phyloP scores from a whole-genome alignment of 2,113 vertebrate genomes.

The Amblyopsis rosae region DNA sequence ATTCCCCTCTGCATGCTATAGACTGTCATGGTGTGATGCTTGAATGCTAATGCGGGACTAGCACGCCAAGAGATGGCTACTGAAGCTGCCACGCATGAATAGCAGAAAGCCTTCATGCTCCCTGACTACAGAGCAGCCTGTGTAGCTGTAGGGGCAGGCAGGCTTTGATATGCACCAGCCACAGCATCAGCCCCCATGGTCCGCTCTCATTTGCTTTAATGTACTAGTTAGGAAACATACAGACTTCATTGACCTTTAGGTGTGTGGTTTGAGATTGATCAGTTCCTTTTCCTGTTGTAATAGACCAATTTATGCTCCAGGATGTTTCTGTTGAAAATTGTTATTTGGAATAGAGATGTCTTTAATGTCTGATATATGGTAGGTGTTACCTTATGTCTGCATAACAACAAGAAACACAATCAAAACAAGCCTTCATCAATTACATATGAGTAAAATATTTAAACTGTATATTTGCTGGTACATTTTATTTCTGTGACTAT shows the following conservation, averaged over 20 bases:
- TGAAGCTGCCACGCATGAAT: constrained; percentile 4
- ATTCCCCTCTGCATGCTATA: background rate
- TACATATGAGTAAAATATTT: background rate
- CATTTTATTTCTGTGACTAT: constrained; percentile 3
- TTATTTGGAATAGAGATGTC: too few relatives aligned
- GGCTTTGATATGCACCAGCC: constrained; percentile 32
- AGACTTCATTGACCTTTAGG: too few relatives aligned
- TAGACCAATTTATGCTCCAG: too few relatives aligned
- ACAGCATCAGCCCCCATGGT: background rate
- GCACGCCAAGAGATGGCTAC: background rate
- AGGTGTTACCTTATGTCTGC: too few relatives aligned
- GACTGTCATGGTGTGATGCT: background rate
- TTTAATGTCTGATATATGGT: too few relatives aligned
- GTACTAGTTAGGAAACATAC: too few relatives aligned
- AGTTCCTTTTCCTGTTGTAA: too few relatives aligned
- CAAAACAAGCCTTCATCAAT: background rate
- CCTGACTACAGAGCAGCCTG: constrained; percentile 11
- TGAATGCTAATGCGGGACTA: background rate
- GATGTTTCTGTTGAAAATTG: too few relatives aligned
- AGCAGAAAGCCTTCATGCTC: constrained; percentile 3
- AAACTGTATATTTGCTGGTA: too few relatives aligned
- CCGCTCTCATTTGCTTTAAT: too few relatives aligned
- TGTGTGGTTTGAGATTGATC: too few relatives aligned
- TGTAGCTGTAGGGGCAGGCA: background rate
- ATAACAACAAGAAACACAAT: too few relatives aligned